Percentiles rank a stretch among this genome's conserved stretches.
Evolutionary conservation across 1,140 invertebrate genomes (phyloP).

Genomic region (Protaetia brevitarsis): DNA sequence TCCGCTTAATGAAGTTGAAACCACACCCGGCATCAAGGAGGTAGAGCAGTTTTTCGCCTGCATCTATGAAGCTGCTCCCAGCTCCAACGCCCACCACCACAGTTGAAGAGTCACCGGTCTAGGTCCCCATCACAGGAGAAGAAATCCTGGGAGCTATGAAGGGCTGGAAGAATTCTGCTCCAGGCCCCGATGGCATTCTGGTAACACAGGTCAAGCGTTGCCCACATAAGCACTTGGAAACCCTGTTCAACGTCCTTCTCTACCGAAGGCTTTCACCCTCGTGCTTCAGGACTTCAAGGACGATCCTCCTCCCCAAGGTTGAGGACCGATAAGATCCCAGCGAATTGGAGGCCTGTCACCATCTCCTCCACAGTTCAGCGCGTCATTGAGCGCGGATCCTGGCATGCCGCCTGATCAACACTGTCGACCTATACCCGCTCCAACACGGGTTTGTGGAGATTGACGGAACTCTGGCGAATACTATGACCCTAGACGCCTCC

Average conservation of each 20-base stretch:
- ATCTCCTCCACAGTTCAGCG: constrained; percentile 45
- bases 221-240: neutral
- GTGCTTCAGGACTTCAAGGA: neutral
- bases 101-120: no score
- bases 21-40: no score
- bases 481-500: constrained; percentile 41
- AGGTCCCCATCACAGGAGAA: constrained; percentile 5
- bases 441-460: constrained; percentile 42
- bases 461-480: constrained; percentile 45
- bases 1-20: no score
- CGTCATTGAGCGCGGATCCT: constrained; percentile 43
- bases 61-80: no score
- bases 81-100: no score
- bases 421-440: constrained; percentile 35
- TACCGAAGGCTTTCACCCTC: no score
- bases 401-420: constrained; percentile 36
- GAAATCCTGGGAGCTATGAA: neutral
- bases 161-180: constrained; percentile 26
- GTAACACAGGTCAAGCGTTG: constrained; percentile 15
- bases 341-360: constrained; percentile 46
- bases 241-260: constrained; percentile 30
- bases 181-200: constrained; percentile 30
- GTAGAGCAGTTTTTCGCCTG: no score
- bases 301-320: neutral
- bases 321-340: neutral